Evolutionary conservation across 2,888 invertebrate genomes (phyloP).

Genomic region (Drosophila pegasa): DNA sequence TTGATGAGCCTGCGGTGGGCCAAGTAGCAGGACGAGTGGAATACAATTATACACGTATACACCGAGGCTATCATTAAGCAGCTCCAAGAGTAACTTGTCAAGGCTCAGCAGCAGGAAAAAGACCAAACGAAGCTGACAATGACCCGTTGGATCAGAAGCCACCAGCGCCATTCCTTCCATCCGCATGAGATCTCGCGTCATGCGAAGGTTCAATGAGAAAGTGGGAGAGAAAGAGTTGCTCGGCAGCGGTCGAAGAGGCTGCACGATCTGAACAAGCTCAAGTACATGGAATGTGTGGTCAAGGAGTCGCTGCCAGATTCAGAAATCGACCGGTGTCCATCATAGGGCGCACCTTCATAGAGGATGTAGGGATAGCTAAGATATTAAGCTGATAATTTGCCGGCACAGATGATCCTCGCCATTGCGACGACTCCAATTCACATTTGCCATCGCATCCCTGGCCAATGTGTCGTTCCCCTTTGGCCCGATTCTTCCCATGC

Average conservation of each 20-base stretch:
- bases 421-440: constrained; percentile 12
- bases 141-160: constrained; percentile 85
- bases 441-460: constrained; percentile 61
- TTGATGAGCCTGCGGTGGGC: constrained; percentile 62
- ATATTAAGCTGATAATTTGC: no score
- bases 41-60: constrained; percentile 78
- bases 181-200: constrained; percentile 79
- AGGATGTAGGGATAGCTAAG: constrained; percentile 86
- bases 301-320: constrained; percentile 88
- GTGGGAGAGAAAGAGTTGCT: constrained; percentile 73
- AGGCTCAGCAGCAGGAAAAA: not conserved
- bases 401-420: constrained; percentile 66
- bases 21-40: constrained; percentile 55
- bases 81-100: constrained; percentile 34
- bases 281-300: constrained; percentile 87
- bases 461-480: constrained; percentile 82
- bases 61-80: constrained; percentile 62
- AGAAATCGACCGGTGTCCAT: constrained; percentile 89
- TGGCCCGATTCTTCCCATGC: constrained; percentile 83
- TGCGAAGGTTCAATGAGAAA: constrained; percentile 72
- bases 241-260: constrained; percentile 59
- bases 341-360: constrained; percentile 86
- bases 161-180: constrained; percentile 81
- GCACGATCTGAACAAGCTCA: constrained; percentile 76
- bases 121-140: constrained; percentile 23